phyloP scores from a whole-genome alignment of 2,888 invertebrate species.

The Amblyjoppa proteus region DNA sequence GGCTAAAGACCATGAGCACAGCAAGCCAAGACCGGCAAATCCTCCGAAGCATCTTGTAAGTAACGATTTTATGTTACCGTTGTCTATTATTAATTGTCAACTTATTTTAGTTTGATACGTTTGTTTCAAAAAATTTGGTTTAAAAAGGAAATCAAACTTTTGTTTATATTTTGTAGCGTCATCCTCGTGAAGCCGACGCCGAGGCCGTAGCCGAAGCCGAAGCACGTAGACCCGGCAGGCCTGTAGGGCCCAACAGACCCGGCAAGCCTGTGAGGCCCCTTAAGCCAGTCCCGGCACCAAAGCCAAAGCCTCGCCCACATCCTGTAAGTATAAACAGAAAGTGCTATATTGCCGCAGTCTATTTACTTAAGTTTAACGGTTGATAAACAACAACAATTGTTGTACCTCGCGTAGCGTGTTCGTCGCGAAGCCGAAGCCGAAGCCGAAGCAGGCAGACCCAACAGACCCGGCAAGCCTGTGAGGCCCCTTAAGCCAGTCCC shows the following conservation, averaged over 20 bases:
- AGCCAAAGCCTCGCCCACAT: background rate
- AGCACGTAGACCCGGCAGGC: too few relatives aligned
- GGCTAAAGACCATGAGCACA: background rate
- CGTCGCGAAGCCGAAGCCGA: conserved; percentile 62
- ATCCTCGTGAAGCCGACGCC: conserved; percentile 63
- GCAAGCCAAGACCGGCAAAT: too few relatives aligned
- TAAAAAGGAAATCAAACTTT: background rate
- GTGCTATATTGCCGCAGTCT: background rate
- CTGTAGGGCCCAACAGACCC: too few relatives aligned
- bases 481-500: background rate
- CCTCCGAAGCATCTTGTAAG: background rate
- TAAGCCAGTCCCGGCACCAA: background rate
- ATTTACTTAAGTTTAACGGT: background rate
- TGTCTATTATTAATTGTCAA: background rate
- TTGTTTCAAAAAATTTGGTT: background rate
- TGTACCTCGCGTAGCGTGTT: conserved; percentile 48
- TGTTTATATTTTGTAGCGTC: conserved; percentile 39
- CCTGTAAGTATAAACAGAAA: background rate
- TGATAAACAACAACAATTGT: background rate
- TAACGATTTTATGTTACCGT: background rate
- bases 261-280: too few relatives aligned
- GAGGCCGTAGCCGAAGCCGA: conserved; percentile 25
- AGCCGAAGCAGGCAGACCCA: background rate
- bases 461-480: too few relatives aligned
- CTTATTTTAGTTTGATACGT: background rate